These are phyloP conservation scores for Acleris laterana DNA, from an alignment of 2,888 invertebrate species.

Conservation along the genomic window DNA sequence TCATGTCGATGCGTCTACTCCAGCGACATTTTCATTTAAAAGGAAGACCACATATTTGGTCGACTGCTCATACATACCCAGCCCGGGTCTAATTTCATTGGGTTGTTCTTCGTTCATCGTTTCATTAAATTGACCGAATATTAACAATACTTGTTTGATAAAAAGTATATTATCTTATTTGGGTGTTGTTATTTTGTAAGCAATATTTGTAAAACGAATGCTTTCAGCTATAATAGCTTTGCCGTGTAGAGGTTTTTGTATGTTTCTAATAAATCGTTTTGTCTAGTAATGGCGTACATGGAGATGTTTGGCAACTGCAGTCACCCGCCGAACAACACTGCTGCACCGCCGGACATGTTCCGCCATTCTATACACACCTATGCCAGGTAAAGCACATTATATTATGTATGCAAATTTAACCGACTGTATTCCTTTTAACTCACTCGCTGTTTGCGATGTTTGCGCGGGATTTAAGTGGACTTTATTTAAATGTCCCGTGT, in stretches of 20 bases:
- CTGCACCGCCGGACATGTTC: conserved; percentile 90
- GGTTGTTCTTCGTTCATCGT: no score
- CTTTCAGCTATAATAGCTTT: conserved; percentile 2
- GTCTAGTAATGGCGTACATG: conserved; percentile 97
- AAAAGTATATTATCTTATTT: neutral
- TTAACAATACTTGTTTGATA: neutral
- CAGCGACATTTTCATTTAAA: no score
- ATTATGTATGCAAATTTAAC: no score
- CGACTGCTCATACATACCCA: no score
- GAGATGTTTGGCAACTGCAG: conserved; percentile 97
- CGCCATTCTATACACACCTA: conserved; percentile 94
- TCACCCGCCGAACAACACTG: conserved; percentile 86
- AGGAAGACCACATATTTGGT: no score
- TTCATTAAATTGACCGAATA: no score
- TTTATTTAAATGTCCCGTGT: no score
- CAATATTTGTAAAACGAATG: conserved; percentile 5
- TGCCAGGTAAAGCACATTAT: conserved; percentile 60
- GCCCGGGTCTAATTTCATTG: no score
- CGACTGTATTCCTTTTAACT: no score
- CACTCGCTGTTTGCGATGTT: no score
- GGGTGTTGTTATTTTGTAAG: conserved; percentile 2
- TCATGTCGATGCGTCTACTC: no score
- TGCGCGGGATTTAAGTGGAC: no score
- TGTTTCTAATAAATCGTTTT: conserved; percentile 35
- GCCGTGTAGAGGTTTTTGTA: neutral